phyloP scores from a whole-genome alignment of 2,888 invertebrate species.

The Schrankia costaestrigalis region DNA sequence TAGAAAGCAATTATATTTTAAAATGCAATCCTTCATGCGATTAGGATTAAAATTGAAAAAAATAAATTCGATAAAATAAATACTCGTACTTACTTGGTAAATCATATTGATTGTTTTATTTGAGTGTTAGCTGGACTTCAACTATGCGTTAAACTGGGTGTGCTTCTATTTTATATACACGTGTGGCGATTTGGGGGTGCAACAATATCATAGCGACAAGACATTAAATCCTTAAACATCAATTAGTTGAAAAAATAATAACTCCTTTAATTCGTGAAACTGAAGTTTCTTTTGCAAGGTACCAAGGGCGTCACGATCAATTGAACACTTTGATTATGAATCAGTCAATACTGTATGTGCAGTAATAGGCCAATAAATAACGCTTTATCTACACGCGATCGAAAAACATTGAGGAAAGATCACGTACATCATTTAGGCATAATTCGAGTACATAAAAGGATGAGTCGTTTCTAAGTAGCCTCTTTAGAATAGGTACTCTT shows the following conservation, averaged over 20 bases:
- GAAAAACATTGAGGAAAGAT: too few relatives aligned
- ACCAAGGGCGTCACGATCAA: constrained; percentile 43
- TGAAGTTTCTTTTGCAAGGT: constrained; percentile 37
- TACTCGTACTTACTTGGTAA: constrained; percentile 52
- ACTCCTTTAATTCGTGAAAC: constrained; percentile 42
- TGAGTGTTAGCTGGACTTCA: constrained; percentile 48
- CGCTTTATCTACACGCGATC: constrained; percentile 19
- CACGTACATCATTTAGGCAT: too few relatives aligned
- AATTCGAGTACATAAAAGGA: too few relatives aligned
- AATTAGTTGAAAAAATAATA: constrained; percentile 32
- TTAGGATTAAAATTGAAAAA: background rate
- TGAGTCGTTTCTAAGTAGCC: too few relatives aligned
- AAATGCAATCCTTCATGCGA: too few relatives aligned
- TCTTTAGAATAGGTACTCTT: too few relatives aligned
- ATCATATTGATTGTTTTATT: constrained; percentile 47
- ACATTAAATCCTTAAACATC: constrained; percentile 27
- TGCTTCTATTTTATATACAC: constrained; percentile 43
- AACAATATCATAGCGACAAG: constrained; percentile 39
- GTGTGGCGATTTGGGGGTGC: constrained; percentile 29
- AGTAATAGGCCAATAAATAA: constrained; percentile 12
- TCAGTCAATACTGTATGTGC: constrained; percentile 25
- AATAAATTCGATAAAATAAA: background rate
- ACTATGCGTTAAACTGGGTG: constrained; percentile 33
- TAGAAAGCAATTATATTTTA: too few relatives aligned
- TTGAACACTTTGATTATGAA: constrained; percentile 36